Conservation (phyloP, 1,140 invertebrate genomes). For the Phymastichus coffea region DNA sequence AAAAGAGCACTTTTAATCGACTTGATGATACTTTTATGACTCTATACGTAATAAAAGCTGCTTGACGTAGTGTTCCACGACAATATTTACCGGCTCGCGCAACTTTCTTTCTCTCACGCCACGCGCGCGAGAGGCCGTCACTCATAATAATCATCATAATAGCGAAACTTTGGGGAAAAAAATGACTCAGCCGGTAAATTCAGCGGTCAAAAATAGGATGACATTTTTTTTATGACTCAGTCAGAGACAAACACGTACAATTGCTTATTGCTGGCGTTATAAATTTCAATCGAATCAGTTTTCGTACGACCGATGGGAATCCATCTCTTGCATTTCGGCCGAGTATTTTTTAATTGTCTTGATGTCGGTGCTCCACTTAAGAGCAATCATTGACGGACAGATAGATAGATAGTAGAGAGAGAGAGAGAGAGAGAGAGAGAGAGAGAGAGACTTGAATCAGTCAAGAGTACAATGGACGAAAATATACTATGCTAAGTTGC, state of each 20-base stretch:
- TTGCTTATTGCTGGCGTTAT: constrained; percentile 17
- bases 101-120: constrained; percentile 6
- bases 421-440: too few relatives aligned
- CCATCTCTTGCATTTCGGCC: not conserved
- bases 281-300: constrained; percentile 25
- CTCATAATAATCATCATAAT: not conserved
- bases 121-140: not conserved
- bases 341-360: constrained; percentile 5
- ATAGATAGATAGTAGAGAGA: too few relatives aligned
- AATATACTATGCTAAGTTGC: too few relatives aligned
- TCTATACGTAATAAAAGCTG: not conserved
- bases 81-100: constrained; percentile 5
- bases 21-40: not conserved
- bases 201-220: too few relatives aligned
- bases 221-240: too few relatives aligned
- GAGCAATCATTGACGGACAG: too few relatives aligned
- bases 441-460: too few relatives aligned
- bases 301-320: constrained; percentile 16
- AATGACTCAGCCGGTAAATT: constrained; percentile 7
- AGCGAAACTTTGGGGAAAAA: not conserved
- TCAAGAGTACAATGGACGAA: too few relatives aligned
- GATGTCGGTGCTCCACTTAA: not conserved
- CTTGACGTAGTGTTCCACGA: not conserved
- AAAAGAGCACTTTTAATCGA: too few relatives aligned
- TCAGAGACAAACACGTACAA: too few relatives aligned